Evolutionary conservation across 2,113 vertebrate genomes (phyloP), one percentile per base, ranked within the genome.

Genomic region (Okapia johnstoni): DNA sequence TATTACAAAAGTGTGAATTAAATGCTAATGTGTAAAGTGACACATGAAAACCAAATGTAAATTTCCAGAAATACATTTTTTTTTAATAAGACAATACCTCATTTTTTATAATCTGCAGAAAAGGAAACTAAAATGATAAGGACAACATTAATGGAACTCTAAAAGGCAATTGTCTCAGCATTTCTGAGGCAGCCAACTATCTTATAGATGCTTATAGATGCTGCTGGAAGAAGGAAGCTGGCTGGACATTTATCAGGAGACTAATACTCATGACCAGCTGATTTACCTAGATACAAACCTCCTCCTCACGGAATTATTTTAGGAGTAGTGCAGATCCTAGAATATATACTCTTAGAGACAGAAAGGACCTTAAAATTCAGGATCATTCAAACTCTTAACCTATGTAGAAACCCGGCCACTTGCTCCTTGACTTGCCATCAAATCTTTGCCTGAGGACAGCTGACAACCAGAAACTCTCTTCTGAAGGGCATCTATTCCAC

Each of bases 21-120:
- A 81, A 88, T 73, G 77, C 40, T 91, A 92, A 97, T 83, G 21
- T 58, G 36, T 88, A 85, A 96, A 48, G 73, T 92, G 28, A 76
- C 28, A 61, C 26, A 17, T 63, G 25, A 89, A 92, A 60, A 60
- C n/a, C 14, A 58, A 88, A 63, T 58, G n/a, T 76, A 94, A 93
- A 93, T 93, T 76, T 81, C 12, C 79, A 57, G 83, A 85, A 97
- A 76, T 63, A 88, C 1, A 46, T 73, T 70, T 90, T 17, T 17
- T 40, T 84, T 92, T 81, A 43, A 63, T 43, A 90, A 93, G 43
- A 93, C 14, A 95, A 36, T 63, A 89, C 7, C 12, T 50, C 40
- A 96, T 28, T 52, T 94, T 81, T 80, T 2, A 84, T 54, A 46
- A 85, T 48, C n/a, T 54, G 23, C 30, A 81, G 25, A 61, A 52